Evolutionary conservation across 2,113 vertebrate genomes (phyloP).

Genomic region (Centropristis striata): DNA sequence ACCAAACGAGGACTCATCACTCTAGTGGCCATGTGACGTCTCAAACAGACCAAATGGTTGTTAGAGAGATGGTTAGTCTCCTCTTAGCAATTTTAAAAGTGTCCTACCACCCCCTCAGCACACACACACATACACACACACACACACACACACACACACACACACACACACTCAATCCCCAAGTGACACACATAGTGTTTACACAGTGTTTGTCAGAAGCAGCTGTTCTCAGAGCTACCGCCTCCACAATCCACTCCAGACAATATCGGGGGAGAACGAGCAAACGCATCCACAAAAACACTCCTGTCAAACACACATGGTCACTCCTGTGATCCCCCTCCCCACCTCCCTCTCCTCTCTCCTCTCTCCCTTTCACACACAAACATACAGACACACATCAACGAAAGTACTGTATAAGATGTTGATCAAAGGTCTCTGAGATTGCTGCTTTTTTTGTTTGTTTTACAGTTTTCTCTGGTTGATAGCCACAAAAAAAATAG

Average conservation of each 20-base stretch:
- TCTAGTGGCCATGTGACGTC: conserved; percentile 28
- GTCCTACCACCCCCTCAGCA: conserved; percentile 36
- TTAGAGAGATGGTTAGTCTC: conserved; percentile 44
- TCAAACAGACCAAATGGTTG: conserved; percentile 41
- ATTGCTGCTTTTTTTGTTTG: background rate
- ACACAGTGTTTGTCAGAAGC: conserved; percentile 76
- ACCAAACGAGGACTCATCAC: conserved; percentile 23
- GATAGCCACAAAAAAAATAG: conserved; percentile 3
- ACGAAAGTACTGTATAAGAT: conserved; percentile 29
- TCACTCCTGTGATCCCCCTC: conserved; percentile 55
- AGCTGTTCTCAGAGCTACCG: conserved; percentile 78
- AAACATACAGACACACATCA: background rate
- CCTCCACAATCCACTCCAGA: conserved; percentile 75
- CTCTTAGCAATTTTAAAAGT: conserved; percentile 52
- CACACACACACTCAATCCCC: conserved; percentile 51
- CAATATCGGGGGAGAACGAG: conserved; percentile 63
- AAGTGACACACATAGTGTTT: conserved; percentile 68
- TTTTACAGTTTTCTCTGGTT: conserved; percentile 9
- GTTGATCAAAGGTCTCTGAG: conserved; percentile 31
- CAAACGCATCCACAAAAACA: conserved; percentile 68
- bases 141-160: conserved; percentile 22
- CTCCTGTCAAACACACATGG: conserved; percentile 80
- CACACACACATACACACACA: conserved; percentile 39
- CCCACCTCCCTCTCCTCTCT: background rate
- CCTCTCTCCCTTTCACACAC: background rate